Conservation (phyloP, 1,140 invertebrate species). For the Lordiphosa stackelbergi region DNA sequence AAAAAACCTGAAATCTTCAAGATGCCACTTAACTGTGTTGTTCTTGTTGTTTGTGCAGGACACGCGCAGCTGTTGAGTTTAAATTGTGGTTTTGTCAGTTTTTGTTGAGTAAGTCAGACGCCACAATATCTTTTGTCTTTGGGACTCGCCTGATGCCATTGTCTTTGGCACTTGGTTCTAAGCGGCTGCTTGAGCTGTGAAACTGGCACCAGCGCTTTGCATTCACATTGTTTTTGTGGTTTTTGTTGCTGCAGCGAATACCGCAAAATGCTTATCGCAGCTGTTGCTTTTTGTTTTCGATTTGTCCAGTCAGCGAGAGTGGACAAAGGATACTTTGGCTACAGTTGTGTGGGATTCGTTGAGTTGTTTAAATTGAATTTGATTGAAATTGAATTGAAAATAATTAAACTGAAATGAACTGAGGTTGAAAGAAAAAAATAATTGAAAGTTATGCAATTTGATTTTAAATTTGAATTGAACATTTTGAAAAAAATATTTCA, state of each 20-base stretch:
- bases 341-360: too few species aligned
- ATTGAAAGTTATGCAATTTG: too few species aligned
- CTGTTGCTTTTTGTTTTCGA: slow-evolving; percentile 27
- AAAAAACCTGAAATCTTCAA: slow-evolving; percentile 27
- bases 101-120: slow-evolving; percentile 23
- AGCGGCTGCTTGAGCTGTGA: slow-evolving; percentile 60
- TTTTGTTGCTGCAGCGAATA: slow-evolving; percentile 32
- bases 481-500: too few species aligned
- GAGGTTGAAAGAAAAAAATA: too few species aligned
- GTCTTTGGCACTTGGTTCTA: slow-evolving; percentile 64
- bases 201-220: slow-evolving; percentile 58
- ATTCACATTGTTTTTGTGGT: slow-evolving; percentile 19
- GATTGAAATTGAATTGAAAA: too few species aligned
- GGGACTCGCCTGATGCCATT: slow-evolving; percentile 48
- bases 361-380: too few species aligned
- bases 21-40: slow-evolving; percentile 32
- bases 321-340: slow-evolving; percentile 13
- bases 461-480: too few species aligned
- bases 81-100: slow-evolving; percentile 65
- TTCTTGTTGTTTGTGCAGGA: slow-evolving; percentile 21
- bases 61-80: slow-evolving; percentile 71
- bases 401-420: not conserved
- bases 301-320: slow-evolving; percentile 25
- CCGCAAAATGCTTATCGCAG: slow-evolving; percentile 55
- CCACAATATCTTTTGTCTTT: slow-evolving; percentile 31